These are phyloP conservation scores for Auanema freiburgensis DNA, from an alignment of 2,888 invertebrate genomes.

Conservation along the genomic window DNA sequence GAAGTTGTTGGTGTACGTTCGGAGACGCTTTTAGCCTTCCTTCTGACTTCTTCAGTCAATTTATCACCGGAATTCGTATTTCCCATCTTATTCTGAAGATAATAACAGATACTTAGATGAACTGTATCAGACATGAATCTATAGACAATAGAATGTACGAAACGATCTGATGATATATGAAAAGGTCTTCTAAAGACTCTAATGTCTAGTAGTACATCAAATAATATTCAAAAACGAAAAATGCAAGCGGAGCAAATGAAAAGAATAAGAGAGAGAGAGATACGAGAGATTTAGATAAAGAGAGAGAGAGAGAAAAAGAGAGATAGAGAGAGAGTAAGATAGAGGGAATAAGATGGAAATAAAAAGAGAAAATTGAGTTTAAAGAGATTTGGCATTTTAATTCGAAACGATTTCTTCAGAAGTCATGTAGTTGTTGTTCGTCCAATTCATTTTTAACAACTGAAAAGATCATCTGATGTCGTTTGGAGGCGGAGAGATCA, in stretches of 20 bases:
- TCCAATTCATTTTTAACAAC: no score
- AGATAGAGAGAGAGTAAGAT: conserved; percentile 8
- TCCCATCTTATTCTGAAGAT: conserved; percentile 13
- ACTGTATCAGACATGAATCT: no score
- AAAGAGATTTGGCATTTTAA: neutral
- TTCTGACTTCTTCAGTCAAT: conserved; percentile 5
- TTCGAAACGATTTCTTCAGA: no score
- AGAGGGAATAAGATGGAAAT: neutral
- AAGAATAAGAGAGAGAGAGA: conserved; percentile 2
- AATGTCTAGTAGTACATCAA: neutral
- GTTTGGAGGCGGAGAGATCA: no score
- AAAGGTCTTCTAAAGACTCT: no score
- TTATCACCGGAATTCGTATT: conserved; percentile 14
- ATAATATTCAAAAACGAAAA: conserved; percentile 5
- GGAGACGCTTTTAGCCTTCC: conserved; percentile 19
- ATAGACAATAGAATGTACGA: neutral
- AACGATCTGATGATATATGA: neutral
- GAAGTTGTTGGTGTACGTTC: conserved; percentile 1
- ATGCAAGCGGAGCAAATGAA: conserved; percentile 1
- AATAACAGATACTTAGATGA: neutral
- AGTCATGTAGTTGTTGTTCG: no score
- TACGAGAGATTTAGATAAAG: neutral
- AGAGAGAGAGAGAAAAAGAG: conserved; percentile 8
- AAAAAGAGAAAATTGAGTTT: conserved; percentile 1
- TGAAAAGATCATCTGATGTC: no score